Evolutionary conservation across 2,888 invertebrate species (phyloP).

Genomic region (Vanessa cardui): DNA sequence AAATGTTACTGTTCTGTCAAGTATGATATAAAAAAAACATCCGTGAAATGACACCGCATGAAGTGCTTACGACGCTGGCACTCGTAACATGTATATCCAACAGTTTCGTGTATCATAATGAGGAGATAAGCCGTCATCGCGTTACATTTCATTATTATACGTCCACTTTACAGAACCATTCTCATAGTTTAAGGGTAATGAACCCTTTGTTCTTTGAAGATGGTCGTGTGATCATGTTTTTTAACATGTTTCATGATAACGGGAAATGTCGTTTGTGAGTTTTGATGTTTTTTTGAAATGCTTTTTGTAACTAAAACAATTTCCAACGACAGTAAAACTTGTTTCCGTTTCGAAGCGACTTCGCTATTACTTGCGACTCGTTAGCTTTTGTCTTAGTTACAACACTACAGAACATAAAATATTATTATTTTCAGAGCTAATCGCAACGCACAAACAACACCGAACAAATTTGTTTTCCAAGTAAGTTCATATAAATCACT

Average conservation of each 20-base stretch:
- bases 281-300: constrained; percentile 29
- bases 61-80: constrained; percentile 14
- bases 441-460: too few species aligned
- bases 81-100: constrained; percentile 6
- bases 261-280: constrained; percentile 38
- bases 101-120: constrained; percentile 40
- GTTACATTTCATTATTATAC: constrained; percentile 44
- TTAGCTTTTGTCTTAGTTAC: too few species aligned
- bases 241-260: constrained; percentile 42
- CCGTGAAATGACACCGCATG: constrained; percentile 25
- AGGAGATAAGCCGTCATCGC: constrained; percentile 42
- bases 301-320: constrained; percentile 8
- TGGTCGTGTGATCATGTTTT: constrained; percentile 46
- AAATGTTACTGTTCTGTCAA: background rate
- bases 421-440: too few species aligned
- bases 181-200: constrained; percentile 45
- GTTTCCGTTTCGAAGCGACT: constrained; percentile 1
- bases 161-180: constrained; percentile 42
- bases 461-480: too few species aligned
- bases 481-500: too few species aligned
- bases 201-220: constrained; percentile 47
- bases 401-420: too few species aligned
- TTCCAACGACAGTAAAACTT: constrained; percentile 10
- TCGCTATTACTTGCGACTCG: background rate
- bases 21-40: constrained; percentile 25